Percentiles rank a stretch among this genome's conserved stretches.
phyloP scores from a whole-genome alignment of 2,113 vertebrate genomes.

The Anolis sagrei region DNA sequence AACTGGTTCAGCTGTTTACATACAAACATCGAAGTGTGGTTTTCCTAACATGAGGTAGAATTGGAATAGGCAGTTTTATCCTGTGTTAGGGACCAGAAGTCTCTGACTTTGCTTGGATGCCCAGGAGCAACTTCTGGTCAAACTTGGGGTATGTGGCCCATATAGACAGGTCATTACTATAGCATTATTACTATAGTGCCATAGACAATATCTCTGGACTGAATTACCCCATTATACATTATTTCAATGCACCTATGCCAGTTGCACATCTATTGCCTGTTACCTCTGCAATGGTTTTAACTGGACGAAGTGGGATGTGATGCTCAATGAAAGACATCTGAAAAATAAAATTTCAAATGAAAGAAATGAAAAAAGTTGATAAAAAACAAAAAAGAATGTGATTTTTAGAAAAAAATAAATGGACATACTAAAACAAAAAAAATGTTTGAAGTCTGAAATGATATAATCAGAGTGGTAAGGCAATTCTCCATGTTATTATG shows the following conservation, averaged over 20 bases:
- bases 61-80: too few species aligned
- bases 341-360: conserved; percentile 86
- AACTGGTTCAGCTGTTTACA: too few species aligned
- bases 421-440: conserved; percentile 55
- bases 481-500: not conserved
- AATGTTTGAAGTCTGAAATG: conserved; percentile 46
- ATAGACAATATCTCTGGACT: not conserved
- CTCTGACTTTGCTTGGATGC: too few species aligned
- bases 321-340: conserved; percentile 91
- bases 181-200: conserved; percentile 16
- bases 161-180: too few species aligned
- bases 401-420: conserved; percentile 56
- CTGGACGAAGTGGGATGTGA: conserved; percentile 83
- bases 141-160: too few species aligned
- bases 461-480: not conserved
- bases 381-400: conserved; percentile 65
- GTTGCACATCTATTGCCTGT: conserved; percentile 70
- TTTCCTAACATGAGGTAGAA: too few species aligned
- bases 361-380: conserved; percentile 69
- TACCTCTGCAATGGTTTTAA: conserved; percentile 91
- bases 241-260: conserved; percentile 40
- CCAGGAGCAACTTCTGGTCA: too few species aligned
- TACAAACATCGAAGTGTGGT: too few species aligned
- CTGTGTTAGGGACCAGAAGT: too few species aligned
- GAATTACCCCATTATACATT: conserved; percentile 8